A percentile compares a stretch with the other conserved stretches of the same genome.
These are phyloP conservation scores for Himalopsyche anomala DNA, from an alignment of 2,888 invertebrate species.

Conservation along the genomic window DNA sequence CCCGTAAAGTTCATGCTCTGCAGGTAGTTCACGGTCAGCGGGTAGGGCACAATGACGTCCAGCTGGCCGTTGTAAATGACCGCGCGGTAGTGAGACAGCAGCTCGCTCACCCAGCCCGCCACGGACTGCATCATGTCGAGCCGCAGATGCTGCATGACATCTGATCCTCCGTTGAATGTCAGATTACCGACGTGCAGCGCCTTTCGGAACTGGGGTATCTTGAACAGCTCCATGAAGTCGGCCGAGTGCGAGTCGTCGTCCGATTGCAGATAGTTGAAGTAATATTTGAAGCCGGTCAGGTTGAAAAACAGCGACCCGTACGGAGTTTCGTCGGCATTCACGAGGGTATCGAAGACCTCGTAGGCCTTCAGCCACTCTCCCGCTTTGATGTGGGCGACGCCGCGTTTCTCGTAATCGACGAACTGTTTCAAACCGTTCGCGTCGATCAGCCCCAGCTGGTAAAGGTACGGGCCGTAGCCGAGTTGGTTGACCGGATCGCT, in stretches of 20 bases:
- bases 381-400: conserved; percentile 50
- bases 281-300: conserved; percentile 85
- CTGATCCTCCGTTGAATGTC: conserved; percentile 80
- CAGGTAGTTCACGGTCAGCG: conserved; percentile 88
- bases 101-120: conserved; percentile 82
- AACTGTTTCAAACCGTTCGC: conserved; percentile 51
- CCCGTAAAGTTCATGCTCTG: conserved; percentile 83
- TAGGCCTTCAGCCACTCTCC: conserved; percentile 55
- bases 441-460: conserved; percentile 68
- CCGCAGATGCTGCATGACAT: conserved; percentile 83
- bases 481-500: conserved; percentile 88
- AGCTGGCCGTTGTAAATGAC: conserved; percentile 93
- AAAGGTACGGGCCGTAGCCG: conserved; percentile 86
- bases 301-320: conserved; percentile 82
- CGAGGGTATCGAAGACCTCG: conserved; percentile 47
- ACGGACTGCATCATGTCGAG: conserved; percentile 90
- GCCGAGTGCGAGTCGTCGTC: conserved; percentile 75
- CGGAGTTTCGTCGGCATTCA: conserved; percentile 82
- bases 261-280: conserved; percentile 84
- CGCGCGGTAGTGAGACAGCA: conserved; percentile 82
- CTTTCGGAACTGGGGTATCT: conserved; percentile 79
- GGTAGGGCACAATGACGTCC: conserved; percentile 94
- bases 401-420: conserved; percentile 50
- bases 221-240: conserved; percentile 80
- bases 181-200: conserved; percentile 91